phyloP scores from a whole-genome alignment of 2,797 vertebrate genomes.

The Gymnothorax javanicus region DNA sequence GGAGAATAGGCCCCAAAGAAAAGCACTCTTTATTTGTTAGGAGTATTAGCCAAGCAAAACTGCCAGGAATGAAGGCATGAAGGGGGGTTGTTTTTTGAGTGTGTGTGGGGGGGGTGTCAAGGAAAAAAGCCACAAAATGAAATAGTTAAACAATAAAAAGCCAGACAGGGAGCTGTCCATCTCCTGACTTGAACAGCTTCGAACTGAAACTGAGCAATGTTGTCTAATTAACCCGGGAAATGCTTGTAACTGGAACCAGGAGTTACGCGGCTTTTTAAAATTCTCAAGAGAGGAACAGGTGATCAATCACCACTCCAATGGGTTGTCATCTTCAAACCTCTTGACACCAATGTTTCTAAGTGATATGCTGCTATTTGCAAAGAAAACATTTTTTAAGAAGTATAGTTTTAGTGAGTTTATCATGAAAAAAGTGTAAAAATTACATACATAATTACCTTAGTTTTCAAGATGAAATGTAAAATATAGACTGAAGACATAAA shows the following conservation, averaged over 20 bases:
- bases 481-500: no score
- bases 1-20: slow-evolving; percentile 96
- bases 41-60: slow-evolving; percentile 96
- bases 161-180: slow-evolving; percentile 99
- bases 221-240: slow-evolving; percentile 87
- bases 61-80: slow-evolving; percentile 72
- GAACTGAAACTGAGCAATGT: slow-evolving; percentile 78
- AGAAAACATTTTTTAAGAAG: not conserved
- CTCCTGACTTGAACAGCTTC: slow-evolving; percentile 93
- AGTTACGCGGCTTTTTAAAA: slow-evolving; percentile 26
- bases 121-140: slow-evolving; percentile 94
- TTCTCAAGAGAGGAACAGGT: not conserved
- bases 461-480: no score
- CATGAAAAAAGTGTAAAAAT: no score
- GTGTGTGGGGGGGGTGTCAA: slow-evolving; percentile 50
- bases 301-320: not conserved
- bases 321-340: not conserved
- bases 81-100: slow-evolving; percentile 54
- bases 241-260: slow-evolving; percentile 77
- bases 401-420: no score
- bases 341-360: not conserved
- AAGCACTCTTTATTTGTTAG: slow-evolving; percentile 96
- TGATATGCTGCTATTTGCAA: not conserved
- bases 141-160: slow-evolving; percentile 99
- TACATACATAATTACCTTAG: no score